Evolutionary conservation across 2,113 vertebrate genomes (phyloP).

Genomic region (Paradisaea rubra): DNA sequence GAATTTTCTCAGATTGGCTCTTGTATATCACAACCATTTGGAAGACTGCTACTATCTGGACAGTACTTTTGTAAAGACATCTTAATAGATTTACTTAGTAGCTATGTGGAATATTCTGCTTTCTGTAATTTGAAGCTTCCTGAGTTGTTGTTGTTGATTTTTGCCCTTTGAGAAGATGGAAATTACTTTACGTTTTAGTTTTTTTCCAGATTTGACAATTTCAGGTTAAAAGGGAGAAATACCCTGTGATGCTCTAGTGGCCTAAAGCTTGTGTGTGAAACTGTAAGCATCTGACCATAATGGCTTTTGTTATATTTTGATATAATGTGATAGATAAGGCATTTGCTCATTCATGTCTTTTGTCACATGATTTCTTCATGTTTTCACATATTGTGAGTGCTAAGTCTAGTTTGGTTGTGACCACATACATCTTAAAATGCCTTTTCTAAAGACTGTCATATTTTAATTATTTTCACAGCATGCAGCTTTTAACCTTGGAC

Average conservation of each 20-base stretch:
- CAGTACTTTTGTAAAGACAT: not conserved
- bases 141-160: not conserved
- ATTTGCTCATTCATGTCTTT: not conserved
- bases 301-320: not conserved
- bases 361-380: not conserved
- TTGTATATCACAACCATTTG: not conserved
- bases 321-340: not conserved
- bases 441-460: not conserved
- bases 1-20: not conserved
- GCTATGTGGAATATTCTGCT: not conserved
- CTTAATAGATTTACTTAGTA: not conserved
- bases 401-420: not conserved
- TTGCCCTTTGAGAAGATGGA: not conserved
- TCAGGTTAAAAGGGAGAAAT: not conserved
- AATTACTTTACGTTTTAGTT: not conserved
- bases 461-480: not conserved
- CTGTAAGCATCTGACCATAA: not conserved
- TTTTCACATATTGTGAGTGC: not conserved
- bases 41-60: not conserved
- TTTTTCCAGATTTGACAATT: not conserved
- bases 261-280: not conserved
- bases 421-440: not conserved
- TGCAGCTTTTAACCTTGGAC: not conserved
- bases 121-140: not conserved
- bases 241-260: not conserved